A percentile compares a stretch with the other conserved stretches of the same genome.
phyloP scores from a whole-genome alignment of 2,113 vertebrate genomes.

The Poecilia latipinna region DNA sequence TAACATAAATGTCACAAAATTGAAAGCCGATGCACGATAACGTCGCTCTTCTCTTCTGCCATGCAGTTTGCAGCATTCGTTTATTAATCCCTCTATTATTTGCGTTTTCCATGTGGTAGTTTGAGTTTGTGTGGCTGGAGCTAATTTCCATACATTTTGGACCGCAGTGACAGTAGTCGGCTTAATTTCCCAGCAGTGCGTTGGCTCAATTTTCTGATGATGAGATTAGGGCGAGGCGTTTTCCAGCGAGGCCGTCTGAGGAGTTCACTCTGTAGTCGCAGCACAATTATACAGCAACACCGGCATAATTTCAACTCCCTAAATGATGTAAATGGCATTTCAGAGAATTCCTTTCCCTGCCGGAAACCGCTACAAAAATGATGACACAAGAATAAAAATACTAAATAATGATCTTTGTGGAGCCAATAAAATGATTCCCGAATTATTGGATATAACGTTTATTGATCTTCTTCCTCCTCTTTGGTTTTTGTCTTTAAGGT shows the following conservation, averaged over 20 bases:
- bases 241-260: constrained; percentile 33
- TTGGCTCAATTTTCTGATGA: constrained; percentile 22
- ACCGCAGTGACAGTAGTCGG: constrained; percentile 21
- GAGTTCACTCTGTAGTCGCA: constrained; percentile 10
- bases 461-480: neutral
- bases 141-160: constrained; percentile 29
- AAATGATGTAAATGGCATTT: constrained; percentile 25
- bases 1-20: neutral
- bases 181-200: constrained; percentile 39
- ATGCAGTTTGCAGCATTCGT: too few relatives aligned
- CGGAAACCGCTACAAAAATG: constrained; percentile 9
- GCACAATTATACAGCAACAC: constrained; percentile 17
- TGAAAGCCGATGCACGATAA: neutral
- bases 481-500: constrained; percentile 30
- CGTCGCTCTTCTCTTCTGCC: too few relatives aligned
- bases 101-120: neutral
- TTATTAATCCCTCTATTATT: constrained; percentile 6
- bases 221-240: constrained; percentile 39
- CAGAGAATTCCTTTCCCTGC: neutral
- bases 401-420: constrained; percentile 2
- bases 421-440: neutral
- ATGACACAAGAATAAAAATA: neutral
- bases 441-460: neutral
- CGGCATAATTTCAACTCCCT: constrained; percentile 27
- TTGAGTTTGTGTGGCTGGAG: neutral